Percentiles rank a stretch among this genome's conserved stretches.
Evolutionary conservation across 1,140 invertebrate genomes (phyloP).

Genomic region (Archivesica marissinica): DNA sequence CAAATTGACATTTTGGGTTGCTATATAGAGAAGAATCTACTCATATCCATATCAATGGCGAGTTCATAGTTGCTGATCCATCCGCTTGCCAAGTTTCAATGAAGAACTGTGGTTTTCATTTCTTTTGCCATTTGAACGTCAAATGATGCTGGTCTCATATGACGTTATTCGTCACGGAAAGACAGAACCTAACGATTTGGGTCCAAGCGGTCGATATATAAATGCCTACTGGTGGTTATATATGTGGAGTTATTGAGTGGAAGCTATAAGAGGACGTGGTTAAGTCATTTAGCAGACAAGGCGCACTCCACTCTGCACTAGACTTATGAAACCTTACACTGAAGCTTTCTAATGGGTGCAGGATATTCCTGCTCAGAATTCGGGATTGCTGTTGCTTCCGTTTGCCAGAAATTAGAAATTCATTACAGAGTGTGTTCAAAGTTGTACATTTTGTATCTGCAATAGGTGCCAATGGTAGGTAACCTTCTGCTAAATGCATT

Average conservation of each 20-base stretch:
- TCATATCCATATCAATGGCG: conserved; percentile 17
- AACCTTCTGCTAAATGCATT: neutral
- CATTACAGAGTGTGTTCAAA: neutral
- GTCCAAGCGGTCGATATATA: conserved; percentile 29
- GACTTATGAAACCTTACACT: conserved; percentile 29
- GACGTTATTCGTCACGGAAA: conserved; percentile 15
- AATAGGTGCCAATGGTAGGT: neutral
- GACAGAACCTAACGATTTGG: conserved; percentile 18
- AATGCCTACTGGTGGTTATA: conserved; percentile 14
- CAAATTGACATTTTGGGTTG: conserved; percentile 51
- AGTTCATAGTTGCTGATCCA: conserved; percentile 3
- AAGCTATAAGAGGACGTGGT: conserved; percentile 1
- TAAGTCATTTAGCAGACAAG: conserved; percentile 39
- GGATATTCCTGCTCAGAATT: neutral
- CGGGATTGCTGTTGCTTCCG: neutral
- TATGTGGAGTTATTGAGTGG: conserved; percentile 9
- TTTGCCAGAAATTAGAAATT: conserved; percentile 22
- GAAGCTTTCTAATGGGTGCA: conserved; percentile 12
- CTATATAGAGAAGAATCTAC: neutral
- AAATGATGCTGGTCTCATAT: conserved; percentile 26
- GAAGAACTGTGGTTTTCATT: conserved; percentile 29
- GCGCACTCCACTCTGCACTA: conserved; percentile 12
- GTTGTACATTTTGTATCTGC: neutral
- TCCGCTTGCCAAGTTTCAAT: conserved; percentile 43
- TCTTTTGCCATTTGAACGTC: conserved; percentile 23